phyloP scores from a whole-genome alignment of 1,140 invertebrate species.

The Lasioglossum baleicum region DNA sequence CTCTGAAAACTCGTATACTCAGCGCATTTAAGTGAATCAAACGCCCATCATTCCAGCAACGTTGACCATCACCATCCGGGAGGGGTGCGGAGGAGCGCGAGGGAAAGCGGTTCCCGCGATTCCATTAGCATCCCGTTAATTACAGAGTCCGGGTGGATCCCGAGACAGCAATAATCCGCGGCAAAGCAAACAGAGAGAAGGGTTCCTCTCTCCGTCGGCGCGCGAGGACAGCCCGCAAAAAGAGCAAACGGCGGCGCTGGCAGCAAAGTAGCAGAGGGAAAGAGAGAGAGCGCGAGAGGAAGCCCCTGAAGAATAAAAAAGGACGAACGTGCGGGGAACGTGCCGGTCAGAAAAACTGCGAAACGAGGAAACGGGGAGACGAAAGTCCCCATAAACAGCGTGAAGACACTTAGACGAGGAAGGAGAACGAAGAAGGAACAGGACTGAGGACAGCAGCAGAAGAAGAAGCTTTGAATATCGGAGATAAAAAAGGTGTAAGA shows the following conservation, averaged over 20 bases:
- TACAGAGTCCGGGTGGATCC: background rate
- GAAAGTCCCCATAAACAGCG: background rate
- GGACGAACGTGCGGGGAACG: background rate
- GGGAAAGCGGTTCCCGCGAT: no score
- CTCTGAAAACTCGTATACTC: no score
- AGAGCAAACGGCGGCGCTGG: background rate
- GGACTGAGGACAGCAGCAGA: no score
- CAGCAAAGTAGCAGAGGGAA: no score
- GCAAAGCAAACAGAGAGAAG: constrained; percentile 1
- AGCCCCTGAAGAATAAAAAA: background rate
- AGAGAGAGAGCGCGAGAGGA: no score
- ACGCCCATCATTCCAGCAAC: no score
- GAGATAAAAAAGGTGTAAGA: background rate
- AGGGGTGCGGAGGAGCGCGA: no score
- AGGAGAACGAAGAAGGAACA: no score
- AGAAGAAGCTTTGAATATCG: no score
- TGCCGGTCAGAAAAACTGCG: constrained; percentile 28
- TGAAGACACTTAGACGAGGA: background rate
- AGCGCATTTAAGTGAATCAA: no score
- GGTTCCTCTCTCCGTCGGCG: background rate
- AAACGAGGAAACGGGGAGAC: background rate
- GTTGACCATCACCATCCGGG: no score
- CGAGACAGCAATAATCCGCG: background rate
- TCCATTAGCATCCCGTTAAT: background rate
- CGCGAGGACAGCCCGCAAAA: background rate